Conservation (phyloP, 2,888 invertebrate genomes). For the Eugnorisma glareosa region DNA sequence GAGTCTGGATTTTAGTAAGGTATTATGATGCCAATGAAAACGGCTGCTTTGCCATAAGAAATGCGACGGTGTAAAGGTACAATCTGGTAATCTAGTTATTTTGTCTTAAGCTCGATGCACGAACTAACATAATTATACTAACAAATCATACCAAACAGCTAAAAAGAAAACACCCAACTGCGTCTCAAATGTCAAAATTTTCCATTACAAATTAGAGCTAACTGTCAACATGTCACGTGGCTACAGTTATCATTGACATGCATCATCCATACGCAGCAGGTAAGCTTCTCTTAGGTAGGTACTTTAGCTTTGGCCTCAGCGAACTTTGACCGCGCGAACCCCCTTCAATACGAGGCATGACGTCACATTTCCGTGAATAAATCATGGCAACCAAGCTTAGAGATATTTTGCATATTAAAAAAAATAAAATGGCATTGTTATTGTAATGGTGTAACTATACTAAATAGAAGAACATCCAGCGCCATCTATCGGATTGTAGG, state of each 20-base stretch:
- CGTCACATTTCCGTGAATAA: constrained; percentile 24
- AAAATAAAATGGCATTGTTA: too few relatives aligned
- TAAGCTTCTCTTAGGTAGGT: not conserved
- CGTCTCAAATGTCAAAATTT: constrained; percentile 13
- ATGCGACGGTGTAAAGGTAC: not conserved
- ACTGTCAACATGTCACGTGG: not conserved
- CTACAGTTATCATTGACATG: constrained; percentile 6
- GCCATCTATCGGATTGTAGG: constrained; percentile 42
- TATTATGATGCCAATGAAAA: too few relatives aligned
- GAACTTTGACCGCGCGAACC: constrained; percentile 29
- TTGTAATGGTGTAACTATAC: not conserved
- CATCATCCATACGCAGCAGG: constrained; percentile 28
- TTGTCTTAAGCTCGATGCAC: not conserved
- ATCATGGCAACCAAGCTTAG: not conserved
- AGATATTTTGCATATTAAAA: not conserved
- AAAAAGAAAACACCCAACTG: not conserved
- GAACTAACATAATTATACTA: not conserved
- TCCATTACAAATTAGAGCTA: not conserved
- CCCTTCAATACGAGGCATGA: not conserved
- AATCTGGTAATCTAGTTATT: not conserved
- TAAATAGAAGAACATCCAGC: not conserved
- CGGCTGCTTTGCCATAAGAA: not conserved
- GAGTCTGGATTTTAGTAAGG: too few relatives aligned
- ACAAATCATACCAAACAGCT: not conserved
- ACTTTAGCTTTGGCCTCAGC: constrained; percentile 19